Evolutionary conservation across 2,888 invertebrate genomes (phyloP), one percentile per base, ranked within the genome.

Genomic region (Tipula unca): DNA sequence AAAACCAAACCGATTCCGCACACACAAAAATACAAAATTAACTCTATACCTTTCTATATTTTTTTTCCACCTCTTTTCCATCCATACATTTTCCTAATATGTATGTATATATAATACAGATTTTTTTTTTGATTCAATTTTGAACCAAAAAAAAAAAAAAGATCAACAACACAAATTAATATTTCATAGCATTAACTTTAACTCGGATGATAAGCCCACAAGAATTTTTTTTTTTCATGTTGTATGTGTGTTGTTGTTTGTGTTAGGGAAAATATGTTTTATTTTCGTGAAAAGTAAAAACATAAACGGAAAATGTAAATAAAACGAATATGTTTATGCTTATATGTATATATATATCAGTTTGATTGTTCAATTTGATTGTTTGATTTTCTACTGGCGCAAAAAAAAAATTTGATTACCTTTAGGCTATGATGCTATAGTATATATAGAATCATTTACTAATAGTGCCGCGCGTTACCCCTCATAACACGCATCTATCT

Each of bases 141-240:
- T 69, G 69, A 25, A 69, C 69, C 69, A 69, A 69, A 69, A 69
- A 69, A 69, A 69, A 69, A 69, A 69, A 69, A 69, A 69, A 69
- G 69, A 69, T 69, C 69, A 69, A 69, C 69, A 69, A 69, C 69
- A 69, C 69, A 69, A 69, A 69, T 69, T 69, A 69, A 69, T 69
- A 69, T 69, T 69, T 69, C 69, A 69, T 69, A 69, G 69, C 69
- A 69, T 69, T 69, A 69, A 69, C 69, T 69, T 69, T 69, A 69
- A 69, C 69, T 69, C 69, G 25, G 69, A 69, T 69, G 69, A 69
- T 69, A 69, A 69, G 69, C 69, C 69, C 69, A 69, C 69, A 69
- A 69, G 25, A 69, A 69, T 17, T 48, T 69, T 69, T 69, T 25
- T 48, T 48, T n/a, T 48, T 48, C 17, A 0, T 69, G 25, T n/a